Percentiles rank a stretch among this genome's conserved stretches.
Conservation (phyloP, 2,113 vertebrate species). For the Herpetotheres cachinnans region DNA sequence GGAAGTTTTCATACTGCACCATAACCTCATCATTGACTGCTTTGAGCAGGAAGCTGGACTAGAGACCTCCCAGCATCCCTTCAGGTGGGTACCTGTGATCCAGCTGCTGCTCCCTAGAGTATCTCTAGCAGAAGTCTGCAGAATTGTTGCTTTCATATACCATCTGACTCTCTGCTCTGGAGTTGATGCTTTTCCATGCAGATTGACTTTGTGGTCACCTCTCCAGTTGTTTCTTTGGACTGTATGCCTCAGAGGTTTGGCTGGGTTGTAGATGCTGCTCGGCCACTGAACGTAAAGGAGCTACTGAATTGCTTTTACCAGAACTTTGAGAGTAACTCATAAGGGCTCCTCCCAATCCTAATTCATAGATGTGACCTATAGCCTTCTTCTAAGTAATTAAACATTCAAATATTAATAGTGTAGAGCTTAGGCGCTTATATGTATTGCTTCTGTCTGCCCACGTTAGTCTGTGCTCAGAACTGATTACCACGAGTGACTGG, state of each 20-base stretch:
- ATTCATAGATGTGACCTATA: background rate
- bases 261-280: background rate
- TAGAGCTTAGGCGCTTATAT: background rate
- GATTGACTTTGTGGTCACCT: background rate
- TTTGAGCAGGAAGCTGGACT: background rate
- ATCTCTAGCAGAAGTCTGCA: background rate
- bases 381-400: background rate
- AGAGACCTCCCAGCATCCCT: background rate
- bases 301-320: background rate
- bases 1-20: background rate
- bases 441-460: background rate
- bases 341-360: background rate
- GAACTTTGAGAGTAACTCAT: background rate
- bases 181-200: background rate
- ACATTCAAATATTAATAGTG: background rate
- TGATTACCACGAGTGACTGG: background rate
- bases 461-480: background rate
- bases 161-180: background rate
- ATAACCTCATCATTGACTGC: background rate
- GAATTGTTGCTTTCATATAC: background rate
- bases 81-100: background rate
- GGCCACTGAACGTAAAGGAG: background rate
- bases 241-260: background rate
- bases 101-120: background rate
- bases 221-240: background rate